Evolutionary conservation across 2,113 vertebrate genomes (phyloP), one percentile per base, ranked within the genome.

Genomic region (Panurus biarmicus): DNA sequence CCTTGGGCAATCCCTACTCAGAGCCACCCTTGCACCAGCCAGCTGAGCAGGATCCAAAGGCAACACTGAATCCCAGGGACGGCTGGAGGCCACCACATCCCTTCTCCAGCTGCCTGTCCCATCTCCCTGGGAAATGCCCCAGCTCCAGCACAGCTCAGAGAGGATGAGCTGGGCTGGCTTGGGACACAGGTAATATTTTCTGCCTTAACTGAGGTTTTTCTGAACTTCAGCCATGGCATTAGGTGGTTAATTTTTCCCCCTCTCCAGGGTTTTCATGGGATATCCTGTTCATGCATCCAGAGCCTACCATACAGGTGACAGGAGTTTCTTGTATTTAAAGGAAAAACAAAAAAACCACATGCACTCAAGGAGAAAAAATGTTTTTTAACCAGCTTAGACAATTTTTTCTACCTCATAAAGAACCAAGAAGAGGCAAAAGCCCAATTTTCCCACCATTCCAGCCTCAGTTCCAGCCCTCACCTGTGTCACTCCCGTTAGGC

Each of bases 341-440:
- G 26, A 84, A 87, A 93, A 94, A 42, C 58, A 79, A 13, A 76
- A 90, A 8, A 3, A 42, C 40, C 23, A 8, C 60, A 38, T 3
- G 0, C 29, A 3, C 7, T 1, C 64, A 4, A 60, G 70, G 72
- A 75, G n/a, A 85, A 94, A 94, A 95, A 90, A 80, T 20, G 6
- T 3, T 76, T 93, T 93, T 84, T 61, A 81, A 94, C 82, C 53
- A 20, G 65, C 57, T 78, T 47, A 81, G 75, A 45, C 78, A 13
- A 71, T 85, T 90, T 88, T 91, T 94, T 92, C 87, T 83, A 15
- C 67, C 94, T 92, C 92, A 65, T 95, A 96, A 97, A 94, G 94
- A 86, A n/a, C 60, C 44, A 25, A 79, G 93, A 81, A 51, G 65
- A 86, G 94, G 78, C 69, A 96, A 85, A 80, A 80, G 38, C 87